Base-by-base conservation (phyloP, 2,113 vertebrate genomes). In the Amphiprion ocellaris region DNA sequence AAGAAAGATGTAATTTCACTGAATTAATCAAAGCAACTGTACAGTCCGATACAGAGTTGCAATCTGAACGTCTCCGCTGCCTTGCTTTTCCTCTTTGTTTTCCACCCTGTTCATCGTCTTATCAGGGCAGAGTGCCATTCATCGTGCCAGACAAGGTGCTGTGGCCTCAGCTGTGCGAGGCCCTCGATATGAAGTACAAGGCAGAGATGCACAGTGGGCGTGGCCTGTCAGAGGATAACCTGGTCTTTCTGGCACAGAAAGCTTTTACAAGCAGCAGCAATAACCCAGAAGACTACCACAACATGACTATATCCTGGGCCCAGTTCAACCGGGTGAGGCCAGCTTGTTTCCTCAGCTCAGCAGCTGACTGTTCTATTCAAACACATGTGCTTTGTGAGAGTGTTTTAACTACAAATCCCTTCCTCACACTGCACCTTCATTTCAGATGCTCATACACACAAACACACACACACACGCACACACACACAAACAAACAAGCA, bases 121-220 rank as follows among this genome's bases (percentile, higher is more conserved):
- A 4, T 37, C 90, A 97, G 96, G 97, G 97, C 74, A 93, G 97
- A 0, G 98, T 99, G 62, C 98, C 98, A 0, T 98, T 99, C 0
- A 94, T 96, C 0, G 97, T 99, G 53, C 97, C 97, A 0, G 96
- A 99, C 87, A 99, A 97, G 77, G 97, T 99, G 78, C 71, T 95
- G 39, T 97, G 96, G 96, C 94, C 95, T 0, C 96, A 96, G 90
- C 92, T 99, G 28, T 99, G 97, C 0, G 97, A 98, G 49, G 96
- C 97, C 0, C 95, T 98, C 19, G 96, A 98, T 87, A 97, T 97
- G 96, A 98, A 98, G 88, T 98, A 97, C 93, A 98, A 97, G 89
- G 96, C 97, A 0, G 97, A 98, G 84, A 96, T 98, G 90, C 97
- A 98, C 91, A 98, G 97, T 70, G 95, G 82, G 63, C 95, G 96